Evolutionary conservation across 1,140 invertebrate species (phyloP), one percentile per base, ranked within the genome.

Genomic region (Diplogasteroides magnus): DNA sequence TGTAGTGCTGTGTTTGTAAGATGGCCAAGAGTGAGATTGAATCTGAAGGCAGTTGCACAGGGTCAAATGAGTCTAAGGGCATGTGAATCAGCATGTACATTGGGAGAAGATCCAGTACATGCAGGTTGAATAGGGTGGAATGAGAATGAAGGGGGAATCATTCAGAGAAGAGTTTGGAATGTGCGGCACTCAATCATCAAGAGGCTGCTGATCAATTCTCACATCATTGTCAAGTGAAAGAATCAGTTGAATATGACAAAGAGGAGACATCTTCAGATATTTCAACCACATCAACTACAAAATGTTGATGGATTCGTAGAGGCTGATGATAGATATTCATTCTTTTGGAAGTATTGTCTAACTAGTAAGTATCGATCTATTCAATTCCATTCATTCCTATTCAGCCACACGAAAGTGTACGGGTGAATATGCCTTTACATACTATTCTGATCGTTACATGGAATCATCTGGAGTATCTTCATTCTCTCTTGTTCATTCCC

Each of bases 271-370:
- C 81, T 61, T 66, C 37, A 48, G 37, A 19, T 82, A 1, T 82
- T 82, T 69, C 74, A 78, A 67, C 60, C 64, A 0, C 78, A 83
- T 57, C 67, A 79, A 68, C 71, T 82, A 6, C 76, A 80, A 69
- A 75, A 79, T 32, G 78, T 83, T 15, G 80, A 82, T 66, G 80
- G 81, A 19, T 77, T 78, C 60, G 77, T 83, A 31, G 80, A 82
- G 61, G 80, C 80, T 1, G 80, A 82, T 62, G 80, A 82, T 69
- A 78, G 80, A n/a, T 82, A 77, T 61, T 81, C 80, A 2, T 82
- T 82, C 70, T 82, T 82, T 65, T 82, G 80, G 80, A 82, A 82
- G 64, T 82, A 83, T 68, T 82, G 80, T 70, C 66, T 82, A 14
- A 77, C 82, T 26, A 77, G 79, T 81, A 31, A 73, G 77, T 80